Base-by-base conservation (phyloP, 2,797 vertebrate genomes). In the Protonibea diacanthus region DNA sequence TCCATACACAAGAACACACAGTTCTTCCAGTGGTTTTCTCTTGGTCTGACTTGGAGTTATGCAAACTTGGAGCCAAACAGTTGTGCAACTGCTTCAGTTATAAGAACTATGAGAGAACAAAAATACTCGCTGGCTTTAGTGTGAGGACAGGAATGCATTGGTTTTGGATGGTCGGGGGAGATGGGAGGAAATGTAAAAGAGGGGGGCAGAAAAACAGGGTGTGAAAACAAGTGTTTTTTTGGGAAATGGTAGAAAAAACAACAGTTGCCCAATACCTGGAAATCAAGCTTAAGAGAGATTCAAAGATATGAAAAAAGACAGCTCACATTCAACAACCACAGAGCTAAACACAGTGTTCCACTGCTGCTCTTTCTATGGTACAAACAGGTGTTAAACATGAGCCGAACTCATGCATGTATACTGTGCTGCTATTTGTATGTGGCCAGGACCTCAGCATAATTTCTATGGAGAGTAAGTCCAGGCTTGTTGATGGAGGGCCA, bases 61-160 rank as follows among this genome's bases (percentile, higher is more conserved):
- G 87, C 88, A 88, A 76, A 83, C 58, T 48, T 55, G 48, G 60
- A 82, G 87, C 87, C 88, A 91, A 93, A 88, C 51, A 71, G 80
- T 93, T 94, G 91, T 91, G 89, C 84, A 94, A 94, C 81, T 78
- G 73, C 71, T 81, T 88, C 55, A 76, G 61, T 84, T 83, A 69
- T 52, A 63, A 82, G 53, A 52, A 86, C 59, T 70, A 71, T 70
- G 18, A 81, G 78, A 74, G 79, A 91, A 86, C 65, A 68, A 85
- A 92, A 82, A 77, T 80, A 86, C 53, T 66, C 23, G 57, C 71
- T 76, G 88, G 75, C 58, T 84, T 82, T 38, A 81, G 80, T 13
- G 38, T 64, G 64, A 76, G 67, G 71, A 73, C 45, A 76, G 85
- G 62, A 92, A 90, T 88, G 77, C 62, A 53, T 57, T 77, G 79